Conservation (phyloP, 2,888 invertebrate genomes). For the Labia minor region DNA sequence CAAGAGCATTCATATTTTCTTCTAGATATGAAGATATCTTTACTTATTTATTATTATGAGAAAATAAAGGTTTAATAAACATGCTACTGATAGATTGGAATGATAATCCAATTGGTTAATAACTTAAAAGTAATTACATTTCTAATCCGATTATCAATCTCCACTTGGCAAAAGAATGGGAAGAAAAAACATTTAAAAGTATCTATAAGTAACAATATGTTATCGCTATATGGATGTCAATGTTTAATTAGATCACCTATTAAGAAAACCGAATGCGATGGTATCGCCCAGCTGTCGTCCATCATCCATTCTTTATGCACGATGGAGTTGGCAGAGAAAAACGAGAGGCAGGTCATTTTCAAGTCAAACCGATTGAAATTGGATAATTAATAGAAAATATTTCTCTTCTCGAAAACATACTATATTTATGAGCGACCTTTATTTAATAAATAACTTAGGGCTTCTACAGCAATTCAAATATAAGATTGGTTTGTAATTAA, state of each 20-base stretch:
- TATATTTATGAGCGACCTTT: too few relatives aligned
- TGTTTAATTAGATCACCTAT: conserved; percentile 2
- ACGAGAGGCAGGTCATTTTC: too few relatives aligned
- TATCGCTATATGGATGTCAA: too few relatives aligned
- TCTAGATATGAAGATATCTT: too few relatives aligned
- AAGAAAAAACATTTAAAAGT: background rate
- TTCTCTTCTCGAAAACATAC: too few relatives aligned
- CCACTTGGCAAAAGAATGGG: background rate
- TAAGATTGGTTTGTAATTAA: too few relatives aligned
- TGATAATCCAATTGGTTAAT: background rate
- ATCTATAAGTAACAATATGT: background rate
- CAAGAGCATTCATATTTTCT: too few relatives aligned
- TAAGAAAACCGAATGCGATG: background rate
- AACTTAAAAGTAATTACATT: conserved; percentile 8
- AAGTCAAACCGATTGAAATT: too few relatives aligned
- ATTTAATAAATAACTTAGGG: too few relatives aligned
- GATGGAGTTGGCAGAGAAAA: too few relatives aligned
- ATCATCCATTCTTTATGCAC: background rate
- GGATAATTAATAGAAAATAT: too few relatives aligned
- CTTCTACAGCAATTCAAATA: too few relatives aligned
- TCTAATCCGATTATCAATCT: conserved; percentile 6
- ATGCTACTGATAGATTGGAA: conserved; percentile 1
- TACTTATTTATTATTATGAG: background rate
- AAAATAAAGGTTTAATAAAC: background rate
- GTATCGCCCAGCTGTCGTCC: background rate